phyloP scores from a whole-genome alignment of 2,888 invertebrate species.

The Lycocerus yunnanus region DNA sequence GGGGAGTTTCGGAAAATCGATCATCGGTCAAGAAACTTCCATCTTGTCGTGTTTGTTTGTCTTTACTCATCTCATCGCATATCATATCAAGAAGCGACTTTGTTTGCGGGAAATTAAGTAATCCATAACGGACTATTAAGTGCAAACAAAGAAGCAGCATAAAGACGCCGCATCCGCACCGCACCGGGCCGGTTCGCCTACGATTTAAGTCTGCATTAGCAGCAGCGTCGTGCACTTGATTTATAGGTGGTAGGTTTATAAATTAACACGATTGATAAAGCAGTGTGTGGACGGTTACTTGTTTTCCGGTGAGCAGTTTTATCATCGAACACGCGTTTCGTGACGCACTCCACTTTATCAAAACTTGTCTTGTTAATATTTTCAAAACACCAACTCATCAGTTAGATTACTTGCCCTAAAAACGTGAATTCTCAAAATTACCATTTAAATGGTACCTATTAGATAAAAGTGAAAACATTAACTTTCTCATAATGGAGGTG shows the following conservation, averaged over 20 bases:
- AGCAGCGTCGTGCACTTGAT: neutral
- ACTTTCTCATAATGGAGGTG: neutral
- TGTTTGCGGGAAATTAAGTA: conserved; percentile 19
- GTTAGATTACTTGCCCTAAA: neutral
- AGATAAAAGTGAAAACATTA: neutral
- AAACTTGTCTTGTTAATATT: conserved; percentile 8
- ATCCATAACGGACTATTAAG: conserved; percentile 25
- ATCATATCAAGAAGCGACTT: conserved; percentile 2
- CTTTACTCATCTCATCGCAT: conserved; percentile 15
- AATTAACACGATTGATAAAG: conserved; percentile 15
- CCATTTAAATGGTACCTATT: neutral
- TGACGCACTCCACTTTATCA: conserved; percentile 18
- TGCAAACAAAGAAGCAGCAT: conserved; percentile 17
- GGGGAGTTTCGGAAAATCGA: neutral
- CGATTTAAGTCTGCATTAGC: neutral
- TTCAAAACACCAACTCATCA: conserved; percentile 2
- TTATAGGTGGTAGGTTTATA: neutral
- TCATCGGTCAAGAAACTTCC: neutral
- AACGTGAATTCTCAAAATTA: neutral
- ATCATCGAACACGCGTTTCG: conserved; percentile 7
- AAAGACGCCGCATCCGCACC: neutral
- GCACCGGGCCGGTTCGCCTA: conserved; percentile 10
- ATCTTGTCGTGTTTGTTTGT: conserved; percentile 17
- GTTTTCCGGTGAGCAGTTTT: conserved; percentile 2
- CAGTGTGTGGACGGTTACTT: neutral